A percentile compares a stretch with the other conserved stretches of the same genome.
phyloP scores from a whole-genome alignment of 1,140 invertebrate species.

The roundworm (Caenorhabditis elegans) region DNA sequence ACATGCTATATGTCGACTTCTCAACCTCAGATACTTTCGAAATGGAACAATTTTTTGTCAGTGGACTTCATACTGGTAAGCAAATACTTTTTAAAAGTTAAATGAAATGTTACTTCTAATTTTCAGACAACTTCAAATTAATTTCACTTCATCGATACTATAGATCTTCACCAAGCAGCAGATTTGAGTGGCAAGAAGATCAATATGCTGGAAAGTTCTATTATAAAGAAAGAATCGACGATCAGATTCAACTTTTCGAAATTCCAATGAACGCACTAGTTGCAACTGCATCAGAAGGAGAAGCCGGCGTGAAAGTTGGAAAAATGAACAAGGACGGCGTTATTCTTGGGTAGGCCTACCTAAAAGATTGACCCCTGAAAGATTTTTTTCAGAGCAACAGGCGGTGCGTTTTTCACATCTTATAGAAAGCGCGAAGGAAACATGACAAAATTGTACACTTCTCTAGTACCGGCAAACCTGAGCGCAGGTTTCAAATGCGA shows the following conservation, averaged over 20 bases:
- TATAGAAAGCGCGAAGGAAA: neutral
- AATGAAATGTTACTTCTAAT: neutral
- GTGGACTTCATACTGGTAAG: neutral
- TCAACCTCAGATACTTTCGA: neutral
- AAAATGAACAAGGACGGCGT: too few species aligned
- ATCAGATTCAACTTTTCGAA: neutral
- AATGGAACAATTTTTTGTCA: neutral
- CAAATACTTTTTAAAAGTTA: neutral
- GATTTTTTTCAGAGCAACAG: neutral
- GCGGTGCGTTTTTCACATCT: neutral
- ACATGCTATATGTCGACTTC: neutral
- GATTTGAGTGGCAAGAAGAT: constrained; percentile 6
- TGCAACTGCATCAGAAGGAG: neutral
- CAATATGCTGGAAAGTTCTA: neutral
- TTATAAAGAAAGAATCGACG: neutral
- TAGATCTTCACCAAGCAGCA: neutral
- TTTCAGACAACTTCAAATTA: too few species aligned
- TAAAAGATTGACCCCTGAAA: too few species aligned
- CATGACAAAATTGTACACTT: neutral
- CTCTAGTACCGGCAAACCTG: neutral
- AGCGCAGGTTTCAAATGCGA: neutral
- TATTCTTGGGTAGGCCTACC: neutral
- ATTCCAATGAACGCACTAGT: neutral
- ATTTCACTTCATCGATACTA: neutral
- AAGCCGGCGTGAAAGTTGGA: neutral